Evolutionary conservation across 2,888 invertebrate species (phyloP), one percentile per base, ranked within the genome.

Genomic region (Carpatolechia fugitivella): DNA sequence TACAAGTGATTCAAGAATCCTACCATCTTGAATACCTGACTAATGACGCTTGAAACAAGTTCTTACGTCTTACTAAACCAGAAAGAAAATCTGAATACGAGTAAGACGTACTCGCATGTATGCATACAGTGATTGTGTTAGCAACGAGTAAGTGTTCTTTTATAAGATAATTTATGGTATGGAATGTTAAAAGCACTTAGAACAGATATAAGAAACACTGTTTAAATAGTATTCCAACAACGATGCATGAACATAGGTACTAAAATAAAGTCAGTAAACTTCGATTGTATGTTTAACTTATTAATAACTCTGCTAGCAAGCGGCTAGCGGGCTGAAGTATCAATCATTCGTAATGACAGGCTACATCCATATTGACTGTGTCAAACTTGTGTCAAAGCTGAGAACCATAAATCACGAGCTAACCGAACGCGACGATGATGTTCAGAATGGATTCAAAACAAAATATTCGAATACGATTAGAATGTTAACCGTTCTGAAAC

Each of bases 311-410:
- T 13, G n/a, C n/a, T n/a, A n/a, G n/a, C n/a, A 35, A 20, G 6
- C 7, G 11, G 16, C 31, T 13, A 44, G 1, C 52, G 57, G 57
- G 20, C 47, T 55, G 57, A 53, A 66, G 60, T 73, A 83, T 82
- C 74, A 76, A 80, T 84, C 78, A 78, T 70, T 60, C 61, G 66
- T 14, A 69, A 72, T 76, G 74, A 78, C 78, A 77, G 76, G 78
- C 76, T 77, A 67, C 69, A 77, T 78, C 70, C 64, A 66, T 65
- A 66, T 65, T 61, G 59, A 68, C 69, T 66, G 70, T 63, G 62
- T 64, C 62, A 61, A 65, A 66, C 69, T 69, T 75, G 70, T 65
- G 68, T 24, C 24, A 24, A 24, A 24, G 61, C 60, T 7, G 36
- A 4, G 62, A 61, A 58, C 66, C 71, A 78, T 83, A 80, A 82